Evolutionary conservation across 2,888 invertebrate species (phyloP).

Genomic region (Hyposoter didymator): DNA sequence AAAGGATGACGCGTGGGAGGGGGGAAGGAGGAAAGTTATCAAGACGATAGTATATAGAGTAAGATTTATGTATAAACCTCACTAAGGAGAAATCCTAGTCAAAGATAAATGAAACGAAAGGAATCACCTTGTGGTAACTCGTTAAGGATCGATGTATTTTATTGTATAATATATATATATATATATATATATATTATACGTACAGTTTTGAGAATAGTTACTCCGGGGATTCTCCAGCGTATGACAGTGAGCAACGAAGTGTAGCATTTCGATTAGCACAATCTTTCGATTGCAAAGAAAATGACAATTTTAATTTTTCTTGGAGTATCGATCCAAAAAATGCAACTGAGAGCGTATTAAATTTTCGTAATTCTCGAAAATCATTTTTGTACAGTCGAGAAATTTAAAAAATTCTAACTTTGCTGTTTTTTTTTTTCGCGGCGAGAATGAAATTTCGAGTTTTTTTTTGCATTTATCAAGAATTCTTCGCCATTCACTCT

Average conservation of each 20-base stretch:
- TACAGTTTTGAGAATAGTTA: conserved; percentile 50
- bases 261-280: conserved; percentile 49
- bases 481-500: conserved; percentile 5
- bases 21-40: conserved; percentile 63
- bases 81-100: conserved; percentile 80
- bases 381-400: background rate
- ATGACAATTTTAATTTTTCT: background rate
- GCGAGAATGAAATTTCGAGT: background rate
- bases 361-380: background rate
- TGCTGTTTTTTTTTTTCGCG: background rate
- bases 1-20: conserved; percentile 68
- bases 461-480: conserved; percentile 1
- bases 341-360: background rate
- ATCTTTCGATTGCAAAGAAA: conserved; percentile 39
- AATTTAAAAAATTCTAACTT: background rate
- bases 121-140: conserved; percentile 66
- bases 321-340: background rate
- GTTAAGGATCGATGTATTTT: conserved; percentile 77
- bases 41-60: conserved; percentile 71
- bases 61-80: conserved; percentile 72
- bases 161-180: conserved; percentile 70
- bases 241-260: conserved; percentile 52
- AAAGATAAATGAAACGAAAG: conserved; percentile 69
- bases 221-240: conserved; percentile 34
- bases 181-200: conserved; percentile 49